These are phyloP conservation scores for Drosophila flavopinicola DNA, from an alignment of 2,888 invertebrate genomes.

Conservation along the genomic window DNA sequence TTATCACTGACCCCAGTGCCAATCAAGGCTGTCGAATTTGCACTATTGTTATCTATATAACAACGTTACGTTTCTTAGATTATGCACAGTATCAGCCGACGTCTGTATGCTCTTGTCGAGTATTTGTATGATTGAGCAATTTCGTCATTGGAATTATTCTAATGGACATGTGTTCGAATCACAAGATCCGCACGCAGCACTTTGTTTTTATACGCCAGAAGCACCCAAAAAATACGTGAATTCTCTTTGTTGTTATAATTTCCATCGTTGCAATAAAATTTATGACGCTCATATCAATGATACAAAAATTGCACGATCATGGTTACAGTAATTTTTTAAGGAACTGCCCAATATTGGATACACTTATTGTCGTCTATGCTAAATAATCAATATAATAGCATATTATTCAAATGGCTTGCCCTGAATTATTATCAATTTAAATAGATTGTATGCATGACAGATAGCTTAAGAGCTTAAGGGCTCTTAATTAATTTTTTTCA, in stretches of 20 bases:
- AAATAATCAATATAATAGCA: not conserved
- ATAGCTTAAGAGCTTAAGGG: not conserved
- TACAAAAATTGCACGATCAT: slow-evolving; percentile 25
- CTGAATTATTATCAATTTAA: not conserved
- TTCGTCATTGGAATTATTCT: slow-evolving; percentile 13
- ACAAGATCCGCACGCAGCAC: slow-evolving; percentile 18
- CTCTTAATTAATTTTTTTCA: not conserved
- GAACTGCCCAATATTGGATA: not conserved
- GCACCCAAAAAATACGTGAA: not conserved
- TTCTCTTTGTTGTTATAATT: slow-evolving; percentile 27
- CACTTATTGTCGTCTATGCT: not conserved
- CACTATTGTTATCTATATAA: not conserved
- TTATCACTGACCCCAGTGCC: slow-evolving; percentile 22
- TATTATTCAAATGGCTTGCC: not conserved
- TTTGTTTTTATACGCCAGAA: not conserved
- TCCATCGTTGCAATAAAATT: slow-evolving; percentile 26
- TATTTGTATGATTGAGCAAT: slow-evolving; percentile 13
- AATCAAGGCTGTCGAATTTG: slow-evolving; percentile 6
- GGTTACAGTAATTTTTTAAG: slow-evolving; percentile 30
- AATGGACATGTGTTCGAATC: slow-evolving; percentile 4
- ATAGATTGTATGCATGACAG: not conserved
- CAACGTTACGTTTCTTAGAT: slow-evolving; percentile 13
- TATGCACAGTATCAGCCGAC: slow-evolving; percentile 7
- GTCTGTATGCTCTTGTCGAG: not conserved
- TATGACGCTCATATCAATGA: slow-evolving; percentile 12